Evolutionary conservation across 2,888 invertebrate genomes (phyloP).

Genomic region (Anagyrus pseudococci): DNA sequence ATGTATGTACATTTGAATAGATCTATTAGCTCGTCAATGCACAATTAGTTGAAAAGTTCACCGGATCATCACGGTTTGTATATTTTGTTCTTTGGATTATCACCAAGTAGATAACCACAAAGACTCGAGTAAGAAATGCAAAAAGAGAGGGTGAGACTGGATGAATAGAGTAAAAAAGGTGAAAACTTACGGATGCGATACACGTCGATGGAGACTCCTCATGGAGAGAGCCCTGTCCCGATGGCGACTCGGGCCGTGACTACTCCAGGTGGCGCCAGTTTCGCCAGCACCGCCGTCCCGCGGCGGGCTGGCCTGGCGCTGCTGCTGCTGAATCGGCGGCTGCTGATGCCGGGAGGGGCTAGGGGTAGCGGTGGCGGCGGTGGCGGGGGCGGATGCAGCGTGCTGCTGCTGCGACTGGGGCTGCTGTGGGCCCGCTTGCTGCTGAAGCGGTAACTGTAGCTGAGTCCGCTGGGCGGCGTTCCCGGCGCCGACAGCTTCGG

Average conservation of each 20-base stretch:
- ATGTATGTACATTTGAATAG: too few relatives aligned
- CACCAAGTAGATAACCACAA: too few relatives aligned
- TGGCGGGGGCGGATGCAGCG: conserved; percentile 25
- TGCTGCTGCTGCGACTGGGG: conserved; percentile 21
- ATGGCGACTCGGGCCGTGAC: conserved; percentile 48
- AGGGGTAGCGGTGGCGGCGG: too few relatives aligned
- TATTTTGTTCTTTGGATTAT: too few relatives aligned
- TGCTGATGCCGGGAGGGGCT: too few relatives aligned
- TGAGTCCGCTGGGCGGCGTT: conserved; percentile 24
- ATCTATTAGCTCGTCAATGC: too few relatives aligned
- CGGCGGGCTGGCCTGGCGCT: conserved; percentile 37
- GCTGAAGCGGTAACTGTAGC: conserved; percentile 33
- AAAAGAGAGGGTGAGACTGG: not conserved
- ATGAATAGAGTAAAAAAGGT: not conserved
- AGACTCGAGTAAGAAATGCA: not conserved
- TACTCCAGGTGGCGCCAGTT: conserved; percentile 47
- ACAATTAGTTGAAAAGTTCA: too few relatives aligned
- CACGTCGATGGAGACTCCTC: conserved; percentile 58
- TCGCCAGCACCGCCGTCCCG: conserved; percentile 52
- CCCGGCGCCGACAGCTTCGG: too few relatives aligned
- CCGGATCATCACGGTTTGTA: too few relatives aligned
- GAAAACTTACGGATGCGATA: conserved; percentile 61
- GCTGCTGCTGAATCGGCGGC: conserved; percentile 11
- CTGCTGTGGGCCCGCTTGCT: conserved; percentile 4
- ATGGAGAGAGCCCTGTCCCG: conserved; percentile 57